These are phyloP conservation scores for Bombus cullumanus DNA, from an alignment of 1,140 invertebrate species.

Conservation along the genomic window DNA sequence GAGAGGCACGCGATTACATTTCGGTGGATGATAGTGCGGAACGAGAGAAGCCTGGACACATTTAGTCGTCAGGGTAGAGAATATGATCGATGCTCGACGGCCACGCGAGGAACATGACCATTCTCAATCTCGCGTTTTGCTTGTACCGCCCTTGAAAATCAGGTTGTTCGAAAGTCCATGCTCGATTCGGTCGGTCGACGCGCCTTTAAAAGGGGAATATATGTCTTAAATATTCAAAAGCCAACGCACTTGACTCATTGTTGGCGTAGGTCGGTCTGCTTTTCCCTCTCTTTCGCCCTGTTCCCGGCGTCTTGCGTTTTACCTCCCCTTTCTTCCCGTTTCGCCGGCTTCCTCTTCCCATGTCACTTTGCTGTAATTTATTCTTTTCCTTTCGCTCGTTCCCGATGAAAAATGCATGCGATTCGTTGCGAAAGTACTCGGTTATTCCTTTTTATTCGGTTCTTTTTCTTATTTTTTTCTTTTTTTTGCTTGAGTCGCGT, in stretches of 20 bases:
- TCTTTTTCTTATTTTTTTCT: background rate
- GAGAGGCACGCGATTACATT: background rate
- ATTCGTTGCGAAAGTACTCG: background rate
- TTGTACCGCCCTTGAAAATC: constrained; percentile 35
- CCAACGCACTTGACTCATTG: constrained; percentile 15
- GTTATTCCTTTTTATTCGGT: no score
- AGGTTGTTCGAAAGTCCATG: background rate
- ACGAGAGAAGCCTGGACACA: background rate
- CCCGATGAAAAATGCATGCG: constrained; percentile 12
- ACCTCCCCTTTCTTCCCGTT: background rate
- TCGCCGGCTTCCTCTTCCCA: background rate
- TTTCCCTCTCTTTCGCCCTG: background rate
- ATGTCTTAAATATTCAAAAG: constrained; percentile 37
- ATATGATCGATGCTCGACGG: constrained; percentile 9
- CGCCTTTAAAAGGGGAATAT: constrained; percentile 18
- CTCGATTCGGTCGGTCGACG: background rate
- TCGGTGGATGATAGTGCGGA: background rate
- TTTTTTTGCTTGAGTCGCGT: background rate
- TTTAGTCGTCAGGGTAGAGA: background rate
- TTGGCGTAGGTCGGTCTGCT: constrained; percentile 51
- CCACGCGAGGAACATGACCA: constrained; percentile 26
- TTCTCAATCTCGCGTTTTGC: constrained; percentile 39
- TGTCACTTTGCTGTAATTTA: constrained; percentile 1
- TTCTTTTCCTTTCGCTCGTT: background rate
- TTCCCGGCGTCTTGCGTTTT: background rate